A percentile compares a stretch with the other conserved stretches of the same genome.
These are phyloP conservation scores for Glyptemys insculpta DNA, from an alignment of 2,797 vertebrate genomes.

Conservation along the genomic window DNA sequence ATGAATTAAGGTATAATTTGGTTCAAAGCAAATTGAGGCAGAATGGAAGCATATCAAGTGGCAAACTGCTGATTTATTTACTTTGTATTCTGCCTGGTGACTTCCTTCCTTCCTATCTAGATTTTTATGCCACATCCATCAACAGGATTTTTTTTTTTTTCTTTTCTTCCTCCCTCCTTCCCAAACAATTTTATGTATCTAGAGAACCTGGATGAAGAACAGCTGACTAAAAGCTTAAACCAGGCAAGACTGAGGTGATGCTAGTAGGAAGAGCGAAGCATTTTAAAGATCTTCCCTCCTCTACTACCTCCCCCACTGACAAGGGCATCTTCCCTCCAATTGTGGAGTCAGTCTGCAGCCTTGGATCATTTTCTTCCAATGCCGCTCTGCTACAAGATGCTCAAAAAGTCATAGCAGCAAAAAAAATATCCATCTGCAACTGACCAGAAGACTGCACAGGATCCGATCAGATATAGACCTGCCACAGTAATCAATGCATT, in stretches of 20 bases:
- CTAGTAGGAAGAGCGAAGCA: rapidly evolving
- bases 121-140: not conserved
- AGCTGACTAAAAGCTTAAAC: not conserved
- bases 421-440: not conserved
- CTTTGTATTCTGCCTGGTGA: not conserved
- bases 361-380: not conserved
- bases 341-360: not conserved
- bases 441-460: not conserved
- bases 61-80: slow-evolving; percentile 6
- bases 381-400: not conserved
- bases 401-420: not conserved
- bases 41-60: slow-evolving; percentile 1
- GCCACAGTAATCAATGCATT: rapidly evolving
- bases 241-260: not conserved
- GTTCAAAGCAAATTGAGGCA: slow-evolving; percentile 45
- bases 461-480: not conserved
- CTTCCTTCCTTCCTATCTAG: slow-evolving; percentile 31
- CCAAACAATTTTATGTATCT: not conserved
- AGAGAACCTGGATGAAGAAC: not conserved
- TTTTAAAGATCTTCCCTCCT: not conserved
- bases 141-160: not conserved
- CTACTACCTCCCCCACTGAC: not conserved
- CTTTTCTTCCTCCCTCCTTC: not conserved
- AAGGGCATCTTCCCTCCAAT: not conserved
- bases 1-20: not conserved